Percentiles rank a stretch among this genome's conserved stretches.
These are phyloP conservation scores for Zhuqinia jingwanae DNA, from an alignment of 2,888 invertebrate genomes.

Conservation along the genomic window DNA sequence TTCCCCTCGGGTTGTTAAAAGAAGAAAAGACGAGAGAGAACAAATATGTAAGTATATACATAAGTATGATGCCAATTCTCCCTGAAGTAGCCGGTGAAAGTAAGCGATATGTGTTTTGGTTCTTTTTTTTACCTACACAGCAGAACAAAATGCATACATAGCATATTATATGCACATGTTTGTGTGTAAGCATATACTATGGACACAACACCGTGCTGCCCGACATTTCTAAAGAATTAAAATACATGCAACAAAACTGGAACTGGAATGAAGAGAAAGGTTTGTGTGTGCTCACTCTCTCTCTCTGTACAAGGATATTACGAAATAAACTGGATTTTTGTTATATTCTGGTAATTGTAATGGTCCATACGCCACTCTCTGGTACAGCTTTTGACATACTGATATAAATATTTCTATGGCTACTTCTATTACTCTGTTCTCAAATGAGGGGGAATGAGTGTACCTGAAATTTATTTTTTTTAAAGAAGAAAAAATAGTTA, in stretches of 20 bases:
- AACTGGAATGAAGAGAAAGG: neutral
- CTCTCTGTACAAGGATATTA: too few species aligned
- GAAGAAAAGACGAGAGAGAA: slow-evolving; percentile 24
- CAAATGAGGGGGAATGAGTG: too few species aligned
- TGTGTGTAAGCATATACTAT: neutral
- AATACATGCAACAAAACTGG: neutral
- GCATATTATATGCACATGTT: neutral
- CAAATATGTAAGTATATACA: neutral
- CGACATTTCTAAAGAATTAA: slow-evolving; percentile 10
- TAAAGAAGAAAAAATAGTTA: too few species aligned
- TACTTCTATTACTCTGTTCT: too few species aligned
- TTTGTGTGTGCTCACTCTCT: neutral
- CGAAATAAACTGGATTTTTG: too few species aligned
- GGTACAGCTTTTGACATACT: too few species aligned
- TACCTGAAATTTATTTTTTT: too few species aligned
- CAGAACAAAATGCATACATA: neutral
- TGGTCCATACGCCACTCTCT: too few species aligned
- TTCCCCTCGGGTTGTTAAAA: slow-evolving; percentile 69
- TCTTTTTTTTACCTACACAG: neutral
- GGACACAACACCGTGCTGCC: neutral
- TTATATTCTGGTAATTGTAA: too few species aligned
- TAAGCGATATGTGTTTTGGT: neutral
- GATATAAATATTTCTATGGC: slow-evolving; percentile 4
- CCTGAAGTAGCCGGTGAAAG: slow-evolving; percentile 38
- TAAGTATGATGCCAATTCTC: slow-evolving; percentile 46